phyloP scores from a whole-genome alignment of 2,113 vertebrate genomes.

The Cromileptes altivelis region DNA sequence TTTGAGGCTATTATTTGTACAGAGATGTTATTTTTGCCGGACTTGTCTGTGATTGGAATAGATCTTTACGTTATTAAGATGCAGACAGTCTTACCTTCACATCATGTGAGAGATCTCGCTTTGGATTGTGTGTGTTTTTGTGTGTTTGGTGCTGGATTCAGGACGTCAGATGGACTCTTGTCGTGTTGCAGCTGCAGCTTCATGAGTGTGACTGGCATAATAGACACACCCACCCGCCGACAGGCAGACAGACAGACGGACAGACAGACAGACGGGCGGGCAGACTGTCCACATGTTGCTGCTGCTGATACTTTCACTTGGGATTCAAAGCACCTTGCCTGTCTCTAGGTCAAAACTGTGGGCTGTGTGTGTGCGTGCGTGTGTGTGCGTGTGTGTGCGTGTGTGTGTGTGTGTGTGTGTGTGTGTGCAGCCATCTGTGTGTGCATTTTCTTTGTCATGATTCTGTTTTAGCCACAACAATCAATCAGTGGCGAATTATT shows the following conservation, averaged over 20 bases:
- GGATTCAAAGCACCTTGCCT: conserved; percentile 15
- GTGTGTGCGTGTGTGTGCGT: not conserved
- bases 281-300: conserved; percentile 62
- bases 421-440: not conserved
- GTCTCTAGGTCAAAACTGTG: conserved; percentile 28
- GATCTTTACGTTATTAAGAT: not conserved
- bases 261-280: not conserved
- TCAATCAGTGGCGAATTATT: too few relatives aligned
- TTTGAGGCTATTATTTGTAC: not conserved
- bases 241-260: conserved; percentile 7
- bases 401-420: not conserved
- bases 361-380: not conserved
- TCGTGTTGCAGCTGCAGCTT: conserved; percentile 45
- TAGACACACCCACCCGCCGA: conserved; percentile 72
- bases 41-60: not conserved
- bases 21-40: not conserved
- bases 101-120: conserved; percentile 7
- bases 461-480: too few relatives aligned
- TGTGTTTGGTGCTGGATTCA: conserved; percentile 25
- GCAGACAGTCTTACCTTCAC: not conserved
- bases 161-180: conserved; percentile 39
- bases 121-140: conserved; percentile 20
- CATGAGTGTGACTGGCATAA: conserved; percentile 49
- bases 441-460: not conserved
- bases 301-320: conserved; percentile 18